Base-by-base conservation (phyloP, 2,888 invertebrate species). In the Zaprionus obscuricornis region DNA sequence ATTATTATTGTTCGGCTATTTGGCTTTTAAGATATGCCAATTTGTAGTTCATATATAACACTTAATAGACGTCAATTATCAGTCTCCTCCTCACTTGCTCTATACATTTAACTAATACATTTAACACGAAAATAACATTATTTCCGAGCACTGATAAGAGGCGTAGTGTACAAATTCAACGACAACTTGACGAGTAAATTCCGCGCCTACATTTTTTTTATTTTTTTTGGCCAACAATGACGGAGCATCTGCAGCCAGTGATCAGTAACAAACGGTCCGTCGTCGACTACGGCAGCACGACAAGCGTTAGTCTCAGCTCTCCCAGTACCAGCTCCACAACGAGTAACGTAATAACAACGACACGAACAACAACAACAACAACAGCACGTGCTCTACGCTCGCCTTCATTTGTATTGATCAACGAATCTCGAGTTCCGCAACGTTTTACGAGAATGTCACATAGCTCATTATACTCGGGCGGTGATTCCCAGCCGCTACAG, bases 281-380 rank as follows among this genome's bases (percentile, higher is more conserved):
- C 37, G 66, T 43, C 54, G 88, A 88, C 71, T 88, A 88, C 86
- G 88, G 88, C 54, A 87, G 86, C 78, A 77, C 74, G 10, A 13
- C 57, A n/a, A 17, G 59, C 17, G n/a, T 39, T 2, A 13, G 13
- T 36, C 14, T 40, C 18, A 29, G 3, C 10, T 39, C 8, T 31
- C 43, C 8, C 18, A 58, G 3, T 37, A 34, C 8, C 34, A 37
- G 4, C 5, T 8, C 18, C n/a, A n/a, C n/a, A n/a, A n/a, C n/a
- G n/a, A n/a, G n/a, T n/a, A n/a, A n/a, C n/a, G n/a, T n/a, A n/a
- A n/a, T n/a, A n/a, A 18, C n/a, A n/a, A n/a, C n/a, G n/a, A n/a
- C n/a, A n/a, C n/a, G n/a, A n/a, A n/a, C n/a, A n/a, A n/a, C n/a
- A 43, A 13, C 42, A 27, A 3, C 42, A 43, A 10, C 42, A 27